phyloP scores from a whole-genome alignment of 2,888 invertebrate species.

The Emmelina monodactyla region DNA sequence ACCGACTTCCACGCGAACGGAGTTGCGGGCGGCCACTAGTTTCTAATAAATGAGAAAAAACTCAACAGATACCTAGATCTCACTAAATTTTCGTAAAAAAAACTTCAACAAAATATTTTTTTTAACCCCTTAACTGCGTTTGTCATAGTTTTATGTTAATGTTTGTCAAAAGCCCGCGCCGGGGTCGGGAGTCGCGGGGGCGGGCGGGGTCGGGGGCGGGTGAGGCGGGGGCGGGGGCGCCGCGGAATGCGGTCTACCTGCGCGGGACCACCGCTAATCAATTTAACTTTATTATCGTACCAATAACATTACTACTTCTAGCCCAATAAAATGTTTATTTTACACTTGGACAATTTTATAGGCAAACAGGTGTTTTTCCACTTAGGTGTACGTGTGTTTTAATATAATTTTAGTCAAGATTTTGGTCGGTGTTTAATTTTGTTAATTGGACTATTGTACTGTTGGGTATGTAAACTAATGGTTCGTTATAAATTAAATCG shows the following conservation, averaged over 20 bases:
- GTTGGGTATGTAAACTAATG: too few species aligned
- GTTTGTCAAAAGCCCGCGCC: constrained; percentile 29
- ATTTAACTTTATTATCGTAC: constrained; percentile 62
- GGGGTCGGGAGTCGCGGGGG: constrained; percentile 8
- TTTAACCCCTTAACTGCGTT: constrained; percentile 30
- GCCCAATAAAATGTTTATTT: constrained; percentile 41
- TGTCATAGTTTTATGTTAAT: constrained; percentile 40
- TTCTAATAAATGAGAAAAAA: background rate
- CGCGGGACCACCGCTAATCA: constrained; percentile 60
- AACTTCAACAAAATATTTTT: constrained; percentile 20
- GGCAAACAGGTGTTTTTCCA: constrained; percentile 15
- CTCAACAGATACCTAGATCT: background rate
- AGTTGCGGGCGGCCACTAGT: background rate
- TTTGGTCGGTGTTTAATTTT: too few species aligned
- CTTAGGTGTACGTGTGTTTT: constrained; percentile 21
- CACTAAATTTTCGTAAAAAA: background rate
- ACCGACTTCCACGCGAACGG: background rate
- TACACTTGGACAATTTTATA: constrained; percentile 27
- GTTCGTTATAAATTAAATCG: too few species aligned
- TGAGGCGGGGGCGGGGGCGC: constrained; percentile 18
- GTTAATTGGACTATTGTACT: too few species aligned
- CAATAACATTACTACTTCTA: constrained; percentile 54
- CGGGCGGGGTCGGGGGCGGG: constrained; percentile 14
- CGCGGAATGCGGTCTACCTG: constrained; percentile 61
- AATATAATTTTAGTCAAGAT: too few species aligned